Percentiles rank a stretch among this genome's conserved stretches.
Conservation (phyloP, 2,797 vertebrate species). For the Scleropages formosus region DNA sequence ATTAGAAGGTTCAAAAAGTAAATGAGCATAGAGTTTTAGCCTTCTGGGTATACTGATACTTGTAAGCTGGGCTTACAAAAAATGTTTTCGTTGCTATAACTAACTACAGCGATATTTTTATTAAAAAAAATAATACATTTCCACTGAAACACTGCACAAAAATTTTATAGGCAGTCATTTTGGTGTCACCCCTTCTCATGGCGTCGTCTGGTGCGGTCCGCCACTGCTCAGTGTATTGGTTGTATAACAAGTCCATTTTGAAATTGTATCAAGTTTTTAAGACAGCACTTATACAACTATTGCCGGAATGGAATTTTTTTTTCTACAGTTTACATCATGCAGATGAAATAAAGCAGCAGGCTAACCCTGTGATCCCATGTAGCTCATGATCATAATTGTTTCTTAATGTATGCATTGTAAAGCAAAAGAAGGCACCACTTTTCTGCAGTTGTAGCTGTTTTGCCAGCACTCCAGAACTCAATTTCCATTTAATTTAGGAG, state of each 20-base stretch:
- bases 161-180: no score
- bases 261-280: conserved; percentile 1
- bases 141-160: no score
- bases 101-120: no score
- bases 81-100: no score
- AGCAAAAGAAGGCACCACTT: conserved; percentile 51
- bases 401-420: conserved; percentile 52
- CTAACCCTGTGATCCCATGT: conserved; percentile 5
- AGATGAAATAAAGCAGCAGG: background rate
- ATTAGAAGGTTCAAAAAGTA: no score
- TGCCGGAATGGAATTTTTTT: background rate
- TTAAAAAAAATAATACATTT: no score
- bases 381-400: conserved; percentile 14
- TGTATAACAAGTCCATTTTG: background rate
- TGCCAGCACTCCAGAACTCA: conserved; percentile 73
- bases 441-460: conserved; percentile 59
- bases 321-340: conserved; percentile 1
- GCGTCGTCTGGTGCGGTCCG: no score
- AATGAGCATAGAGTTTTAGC: no score
- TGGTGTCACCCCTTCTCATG: no score
- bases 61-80: no score
- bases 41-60: no score
- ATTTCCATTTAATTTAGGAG: conserved; percentile 78
- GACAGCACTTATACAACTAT: background rate
- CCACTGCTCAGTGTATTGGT: no score